phyloP scores from a whole-genome alignment of 2,113 vertebrate genomes.

The Sarotherodon lohbergeri region DNA sequence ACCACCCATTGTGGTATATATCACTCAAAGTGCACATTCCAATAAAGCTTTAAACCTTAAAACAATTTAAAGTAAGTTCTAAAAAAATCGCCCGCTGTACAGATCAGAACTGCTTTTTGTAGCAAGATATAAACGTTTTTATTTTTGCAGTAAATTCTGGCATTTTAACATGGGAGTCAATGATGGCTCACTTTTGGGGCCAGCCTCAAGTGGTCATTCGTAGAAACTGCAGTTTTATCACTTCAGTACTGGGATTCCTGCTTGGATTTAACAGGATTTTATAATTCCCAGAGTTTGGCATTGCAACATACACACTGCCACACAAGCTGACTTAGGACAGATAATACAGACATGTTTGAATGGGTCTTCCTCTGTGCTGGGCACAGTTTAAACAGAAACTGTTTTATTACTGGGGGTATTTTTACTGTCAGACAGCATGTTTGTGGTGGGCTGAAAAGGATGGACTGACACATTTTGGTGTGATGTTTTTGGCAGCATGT shows the following conservation, averaged over 20 bases:
- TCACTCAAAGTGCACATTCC: neutral
- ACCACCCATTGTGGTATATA: neutral
- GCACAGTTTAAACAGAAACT: neutral
- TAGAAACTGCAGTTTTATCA: neutral
- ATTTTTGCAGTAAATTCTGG: neutral
- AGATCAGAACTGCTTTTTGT: neutral
- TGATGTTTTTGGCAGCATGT: constrained; percentile 34
- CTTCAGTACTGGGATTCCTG: neutral
- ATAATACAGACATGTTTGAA: neutral
- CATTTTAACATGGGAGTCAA: neutral
- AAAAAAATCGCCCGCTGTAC: neutral
- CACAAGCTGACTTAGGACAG: neutral
- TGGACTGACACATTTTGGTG: neutral
- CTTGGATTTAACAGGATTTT: neutral
- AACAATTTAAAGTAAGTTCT: neutral
- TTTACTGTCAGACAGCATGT: neutral
- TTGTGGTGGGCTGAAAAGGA: constrained; percentile 12
- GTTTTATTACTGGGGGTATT: constrained; percentile 10
- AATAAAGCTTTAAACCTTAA: neutral
- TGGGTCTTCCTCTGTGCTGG: neutral
- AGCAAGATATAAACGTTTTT: neutral
- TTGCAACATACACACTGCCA: neutral
- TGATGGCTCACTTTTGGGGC: neutral
- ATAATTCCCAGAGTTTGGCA: neutral
- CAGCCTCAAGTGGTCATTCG: neutral